phyloP scores from a whole-genome alignment of 2,888 invertebrate species.

The Agrotis puta region DNA sequence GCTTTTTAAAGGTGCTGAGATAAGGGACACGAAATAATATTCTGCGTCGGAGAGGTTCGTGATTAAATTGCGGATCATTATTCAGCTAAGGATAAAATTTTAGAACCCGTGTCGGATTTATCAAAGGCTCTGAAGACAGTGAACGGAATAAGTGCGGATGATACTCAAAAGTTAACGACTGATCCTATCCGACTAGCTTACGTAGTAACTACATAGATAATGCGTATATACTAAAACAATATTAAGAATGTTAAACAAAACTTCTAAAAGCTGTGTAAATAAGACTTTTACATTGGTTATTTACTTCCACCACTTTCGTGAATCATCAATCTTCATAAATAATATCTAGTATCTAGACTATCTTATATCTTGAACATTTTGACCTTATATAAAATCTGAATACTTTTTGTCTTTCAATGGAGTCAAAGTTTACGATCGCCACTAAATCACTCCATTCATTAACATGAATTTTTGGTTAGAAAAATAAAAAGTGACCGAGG shows the following conservation, averaged over 20 bases:
- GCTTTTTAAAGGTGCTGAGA: constrained; percentile 45
- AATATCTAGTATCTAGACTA: too few species aligned
- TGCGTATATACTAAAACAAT: background rate
- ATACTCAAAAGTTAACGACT: constrained; percentile 4
- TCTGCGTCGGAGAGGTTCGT: constrained; percentile 43
- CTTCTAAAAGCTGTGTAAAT: background rate
- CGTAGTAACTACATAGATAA: background rate
- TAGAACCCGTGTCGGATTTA: constrained; percentile 40
- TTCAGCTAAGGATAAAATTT: constrained; percentile 37
- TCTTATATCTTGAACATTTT: constrained; percentile 2
- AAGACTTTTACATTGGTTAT: background rate
- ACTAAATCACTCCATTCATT: constrained; percentile 28
- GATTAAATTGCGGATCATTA: constrained; percentile 59
- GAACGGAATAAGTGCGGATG: constrained; percentile 1
- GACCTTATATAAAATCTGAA: background rate
- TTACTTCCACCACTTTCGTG: background rate
- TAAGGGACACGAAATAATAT: constrained; percentile 51
- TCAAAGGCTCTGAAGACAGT: constrained; percentile 33
- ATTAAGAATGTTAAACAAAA: background rate
- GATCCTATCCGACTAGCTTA: background rate
- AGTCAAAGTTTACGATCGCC: background rate
- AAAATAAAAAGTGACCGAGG: background rate
- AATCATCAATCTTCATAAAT: background rate
- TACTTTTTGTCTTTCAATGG: background rate
- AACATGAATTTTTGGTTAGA: background rate